Conservation (phyloP, 2,888 invertebrate genomes). For the Philereme vetulata region DNA sequence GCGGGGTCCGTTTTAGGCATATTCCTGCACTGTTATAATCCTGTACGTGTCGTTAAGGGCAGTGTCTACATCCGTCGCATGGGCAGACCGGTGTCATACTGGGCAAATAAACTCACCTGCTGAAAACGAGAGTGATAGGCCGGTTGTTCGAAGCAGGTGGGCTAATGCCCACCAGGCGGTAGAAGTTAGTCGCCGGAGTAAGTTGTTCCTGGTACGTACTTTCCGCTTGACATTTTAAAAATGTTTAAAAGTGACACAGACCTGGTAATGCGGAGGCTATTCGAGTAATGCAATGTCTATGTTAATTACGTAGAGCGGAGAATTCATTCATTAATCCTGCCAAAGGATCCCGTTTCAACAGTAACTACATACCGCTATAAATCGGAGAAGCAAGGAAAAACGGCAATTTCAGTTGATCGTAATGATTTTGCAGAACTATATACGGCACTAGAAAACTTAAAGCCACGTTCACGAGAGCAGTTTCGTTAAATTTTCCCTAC, state of each 20-base stretch:
- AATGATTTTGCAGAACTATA: slow-evolving; percentile 38
- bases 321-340: slow-evolving; percentile 47
- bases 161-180: too few relatives aligned
- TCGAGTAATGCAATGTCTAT: slow-evolving; percentile 48
- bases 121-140: too few relatives aligned
- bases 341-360: slow-evolving; percentile 34
- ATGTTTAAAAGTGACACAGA: background rate
- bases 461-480: slow-evolving; percentile 41
- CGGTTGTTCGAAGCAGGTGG: too few relatives aligned
- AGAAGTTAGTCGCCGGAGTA: too few relatives aligned
- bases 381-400: slow-evolving; percentile 36
- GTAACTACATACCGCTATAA: slow-evolving; percentile 30
- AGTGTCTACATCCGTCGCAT: too few relatives aligned
- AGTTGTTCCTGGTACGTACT: too few relatives aligned
- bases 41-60: too few relatives aligned
- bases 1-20: too few relatives aligned
- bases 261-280: slow-evolving; percentile 36
- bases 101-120: too few relatives aligned
- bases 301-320: slow-evolving; percentile 47
- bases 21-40: too few relatives aligned
- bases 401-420: slow-evolving; percentile 38
- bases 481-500: slow-evolving; percentile 38
- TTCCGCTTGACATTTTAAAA: too few relatives aligned
- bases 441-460: slow-evolving; percentile 35
- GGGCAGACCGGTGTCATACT: too few relatives aligned